Evolutionary conservation across 2,797 vertebrate species (phyloP).

Genomic region (Chelmon rostratus): DNA sequence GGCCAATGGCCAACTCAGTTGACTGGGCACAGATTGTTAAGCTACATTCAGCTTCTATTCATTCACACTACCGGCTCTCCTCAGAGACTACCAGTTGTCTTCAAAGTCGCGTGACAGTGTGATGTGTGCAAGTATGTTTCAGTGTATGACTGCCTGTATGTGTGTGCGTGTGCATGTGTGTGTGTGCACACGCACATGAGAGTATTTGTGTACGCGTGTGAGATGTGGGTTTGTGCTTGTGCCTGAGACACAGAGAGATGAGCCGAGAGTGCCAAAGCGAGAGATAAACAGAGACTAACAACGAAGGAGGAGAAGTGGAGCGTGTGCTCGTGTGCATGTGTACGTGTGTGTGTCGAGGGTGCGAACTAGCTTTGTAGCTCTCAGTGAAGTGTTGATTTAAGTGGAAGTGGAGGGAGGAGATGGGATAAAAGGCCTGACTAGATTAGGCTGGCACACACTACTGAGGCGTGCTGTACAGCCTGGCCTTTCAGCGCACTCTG

Average conservation of each 20-base stretch:
- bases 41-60: conserved; percentile 66
- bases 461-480: conserved; percentile 72
- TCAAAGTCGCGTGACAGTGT: conserved; percentile 53
- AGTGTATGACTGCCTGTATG: conserved; percentile 19
- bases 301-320: conserved; percentile 52
- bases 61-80: conserved; percentile 68
- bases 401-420: conserved; percentile 80
- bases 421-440: conserved; percentile 81
- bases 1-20: conserved; percentile 62
- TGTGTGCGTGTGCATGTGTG: conserved; percentile 7
- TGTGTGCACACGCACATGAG: too few species aligned
- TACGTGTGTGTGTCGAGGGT: conserved; percentile 55
- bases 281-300: conserved; percentile 71
- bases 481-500: conserved; percentile 67
- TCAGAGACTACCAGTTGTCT: conserved; percentile 66
- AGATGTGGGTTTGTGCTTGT: conserved; percentile 45
- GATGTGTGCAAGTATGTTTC: conserved; percentile 45
- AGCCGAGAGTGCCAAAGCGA: conserved; percentile 56
- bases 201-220: background rate
- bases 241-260: conserved; percentile 50
- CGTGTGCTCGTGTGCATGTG: conserved; percentile 18
- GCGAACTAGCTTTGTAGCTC: conserved; percentile 73
- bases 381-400: conserved; percentile 80
- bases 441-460: conserved; percentile 81
- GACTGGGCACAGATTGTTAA: conserved; percentile 63